Evolutionary conservation across 2,797 vertebrate species (phyloP).

Genomic region (Lepus oiostolus): DNA sequence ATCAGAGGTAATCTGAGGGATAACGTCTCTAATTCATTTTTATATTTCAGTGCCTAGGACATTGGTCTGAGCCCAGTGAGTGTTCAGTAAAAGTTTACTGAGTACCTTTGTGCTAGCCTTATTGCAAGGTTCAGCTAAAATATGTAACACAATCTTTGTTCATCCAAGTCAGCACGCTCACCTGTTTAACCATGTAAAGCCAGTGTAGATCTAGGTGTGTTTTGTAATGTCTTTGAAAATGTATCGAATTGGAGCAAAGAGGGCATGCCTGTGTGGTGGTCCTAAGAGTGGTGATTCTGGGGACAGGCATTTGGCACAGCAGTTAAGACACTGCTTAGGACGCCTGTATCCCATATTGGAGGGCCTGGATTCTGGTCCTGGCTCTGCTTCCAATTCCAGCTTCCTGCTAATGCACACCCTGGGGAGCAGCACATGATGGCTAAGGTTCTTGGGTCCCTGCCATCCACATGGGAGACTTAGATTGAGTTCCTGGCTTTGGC

Average conservation of each 20-base stretch:
- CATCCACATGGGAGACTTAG: too few relatives aligned
- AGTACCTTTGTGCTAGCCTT: conserved; percentile 4
- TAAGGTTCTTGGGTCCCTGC: too few relatives aligned
- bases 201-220: not conserved
- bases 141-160: not conserved
- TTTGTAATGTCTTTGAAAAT: conserved; percentile 37
- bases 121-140: conserved; percentile 30
- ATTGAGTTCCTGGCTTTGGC: too few relatives aligned
- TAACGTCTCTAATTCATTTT: conserved; percentile 7
- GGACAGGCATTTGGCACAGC: too few relatives aligned
- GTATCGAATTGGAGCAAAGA: conserved; percentile 32
- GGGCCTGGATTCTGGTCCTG: too few relatives aligned
- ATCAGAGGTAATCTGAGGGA: not conserved
- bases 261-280: not conserved
- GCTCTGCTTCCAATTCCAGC: too few relatives aligned
- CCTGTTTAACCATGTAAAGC: not conserved
- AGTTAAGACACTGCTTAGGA: too few relatives aligned
- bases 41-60: not conserved
- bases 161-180: conserved; percentile 40
- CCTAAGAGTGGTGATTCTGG: conserved; percentile 8
- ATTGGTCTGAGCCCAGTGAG: conserved; percentile 36
- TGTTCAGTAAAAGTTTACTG: not conserved
- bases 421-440: too few relatives aligned
- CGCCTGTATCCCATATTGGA: too few relatives aligned
- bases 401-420: too few relatives aligned